phyloP scores from a whole-genome alignment of 2,888 invertebrate species.

The Dryobotodes eremita region DNA sequence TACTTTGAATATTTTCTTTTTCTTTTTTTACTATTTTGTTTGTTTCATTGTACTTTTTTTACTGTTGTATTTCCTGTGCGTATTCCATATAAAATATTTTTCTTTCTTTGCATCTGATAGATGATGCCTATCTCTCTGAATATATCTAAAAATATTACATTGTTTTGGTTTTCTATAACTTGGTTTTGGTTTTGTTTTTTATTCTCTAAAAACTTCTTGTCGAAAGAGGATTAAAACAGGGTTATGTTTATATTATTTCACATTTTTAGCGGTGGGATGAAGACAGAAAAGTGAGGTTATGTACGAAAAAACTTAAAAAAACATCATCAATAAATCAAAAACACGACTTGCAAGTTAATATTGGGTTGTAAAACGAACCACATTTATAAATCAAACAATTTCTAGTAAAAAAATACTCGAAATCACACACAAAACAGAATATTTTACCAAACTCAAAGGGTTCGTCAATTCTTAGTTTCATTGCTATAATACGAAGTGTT shows the following conservation, averaged over 20 bases:
- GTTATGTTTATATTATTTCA: constrained; percentile 16
- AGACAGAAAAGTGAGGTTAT: constrained; percentile 48
- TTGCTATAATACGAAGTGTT: constrained; percentile 40
- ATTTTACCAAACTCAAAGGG: constrained; percentile 76
- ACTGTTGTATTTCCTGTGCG: too few species aligned
- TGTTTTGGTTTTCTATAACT: not conserved
- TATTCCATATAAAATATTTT: too few species aligned
- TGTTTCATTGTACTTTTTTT: too few species aligned
- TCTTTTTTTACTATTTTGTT: too few species aligned
- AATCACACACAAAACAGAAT: constrained; percentile 54
- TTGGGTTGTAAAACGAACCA: constrained; percentile 25
- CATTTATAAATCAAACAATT: constrained; percentile 25
- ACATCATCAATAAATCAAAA: constrained; percentile 10
- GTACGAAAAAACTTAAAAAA: constrained; percentile 20
- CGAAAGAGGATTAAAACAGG: not conserved
- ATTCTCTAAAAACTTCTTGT: too few species aligned
- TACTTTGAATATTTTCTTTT: not conserved
- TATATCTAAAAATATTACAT: not conserved
- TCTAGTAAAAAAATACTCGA: constrained; percentile 50
- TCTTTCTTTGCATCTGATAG: not conserved
- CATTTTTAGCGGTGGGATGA: not conserved
- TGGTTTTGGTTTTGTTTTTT: too few species aligned
- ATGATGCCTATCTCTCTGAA: not conserved
- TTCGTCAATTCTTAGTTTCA: constrained; percentile 74
- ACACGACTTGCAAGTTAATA: constrained; percentile 28